Percentiles rank a stretch among this genome's conserved stretches.
These are phyloP conservation scores for Cotesia typhae DNA, from an alignment of 1,140 invertebrate species.

Conservation along the genomic window DNA sequence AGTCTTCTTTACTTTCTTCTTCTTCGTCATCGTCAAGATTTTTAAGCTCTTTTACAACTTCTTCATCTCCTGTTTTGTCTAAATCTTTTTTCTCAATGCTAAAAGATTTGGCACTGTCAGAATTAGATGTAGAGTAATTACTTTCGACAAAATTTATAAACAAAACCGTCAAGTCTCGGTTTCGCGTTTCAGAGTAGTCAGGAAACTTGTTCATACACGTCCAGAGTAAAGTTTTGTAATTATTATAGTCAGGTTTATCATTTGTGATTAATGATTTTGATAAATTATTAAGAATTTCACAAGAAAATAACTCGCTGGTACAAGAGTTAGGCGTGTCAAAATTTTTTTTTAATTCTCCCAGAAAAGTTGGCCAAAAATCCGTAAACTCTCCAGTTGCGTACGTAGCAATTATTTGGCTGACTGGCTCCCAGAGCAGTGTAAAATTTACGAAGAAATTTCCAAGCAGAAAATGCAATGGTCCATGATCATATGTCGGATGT, in stretches of 20 bases:
- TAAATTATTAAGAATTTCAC: constrained; percentile 48
- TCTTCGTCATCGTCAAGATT: constrained; percentile 43
- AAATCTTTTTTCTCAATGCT: constrained; percentile 60
- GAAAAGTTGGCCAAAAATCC: constrained; percentile 83
- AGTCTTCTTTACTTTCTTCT: constrained; percentile 43
- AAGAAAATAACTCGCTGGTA: constrained; percentile 42
- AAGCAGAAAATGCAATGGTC: constrained; percentile 79
- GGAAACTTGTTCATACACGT: constrained; percentile 79
- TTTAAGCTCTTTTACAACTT: constrained; percentile 37
- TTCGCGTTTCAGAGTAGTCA: constrained; percentile 78
- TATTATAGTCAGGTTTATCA: constrained; percentile 74
- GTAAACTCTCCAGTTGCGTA: constrained; percentile 74
- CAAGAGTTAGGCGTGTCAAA: background rate
- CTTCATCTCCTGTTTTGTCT: constrained; percentile 17
- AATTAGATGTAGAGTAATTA: constrained; percentile 64
- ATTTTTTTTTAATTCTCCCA: constrained; percentile 67
- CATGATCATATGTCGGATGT: constrained; percentile 68
- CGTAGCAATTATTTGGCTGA: constrained; percentile 75
- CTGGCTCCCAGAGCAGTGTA: constrained; percentile 87
- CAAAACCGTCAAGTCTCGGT: constrained; percentile 78
- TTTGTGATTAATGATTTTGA: constrained; percentile 49
- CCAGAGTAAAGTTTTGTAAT: constrained; percentile 83
- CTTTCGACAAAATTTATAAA: constrained; percentile 82
- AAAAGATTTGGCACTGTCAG: constrained; percentile 62
- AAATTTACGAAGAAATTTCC: constrained; percentile 89